Conservation (phyloP, 2,797 vertebrate genomes). For the Esox lucius region DNA sequence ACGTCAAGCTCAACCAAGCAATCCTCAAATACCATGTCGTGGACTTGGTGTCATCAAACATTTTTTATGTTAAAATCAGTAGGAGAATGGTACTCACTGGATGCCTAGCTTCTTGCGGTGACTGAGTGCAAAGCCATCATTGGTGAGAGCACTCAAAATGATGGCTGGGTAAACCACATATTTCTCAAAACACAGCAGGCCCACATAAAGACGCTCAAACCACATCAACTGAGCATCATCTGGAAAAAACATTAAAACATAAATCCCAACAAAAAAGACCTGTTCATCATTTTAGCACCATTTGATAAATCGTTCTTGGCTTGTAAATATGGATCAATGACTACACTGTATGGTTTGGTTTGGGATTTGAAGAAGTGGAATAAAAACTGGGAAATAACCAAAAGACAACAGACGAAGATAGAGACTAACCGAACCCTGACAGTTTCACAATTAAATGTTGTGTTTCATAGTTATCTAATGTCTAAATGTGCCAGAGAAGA, state of each 20-base stretch:
- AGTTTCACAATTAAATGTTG: neutral
- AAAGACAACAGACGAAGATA: neutral
- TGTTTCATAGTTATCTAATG: neutral
- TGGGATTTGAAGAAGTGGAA: neutral
- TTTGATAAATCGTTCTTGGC: neutral
- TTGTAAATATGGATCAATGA: neutral
- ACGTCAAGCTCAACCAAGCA: neutral
- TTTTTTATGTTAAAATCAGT: neutral
- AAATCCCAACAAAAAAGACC: neutral
- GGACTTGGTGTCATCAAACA: neutral
- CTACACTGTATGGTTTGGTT: neutral
- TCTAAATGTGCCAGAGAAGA: neutral
- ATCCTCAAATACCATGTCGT: neutral
- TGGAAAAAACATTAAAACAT: conserved; percentile 74
- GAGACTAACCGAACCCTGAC: neutral
- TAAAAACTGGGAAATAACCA: neutral
- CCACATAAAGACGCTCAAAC: conserved; percentile 96
- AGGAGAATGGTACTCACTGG: conserved; percentile 84
- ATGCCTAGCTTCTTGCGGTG: conserved; percentile 90
- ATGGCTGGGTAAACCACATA: conserved; percentile 95
- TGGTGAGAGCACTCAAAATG: conserved; percentile 91
- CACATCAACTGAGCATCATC: conserved; percentile 95
- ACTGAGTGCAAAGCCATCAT: conserved; percentile 91
- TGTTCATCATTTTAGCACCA: neutral
- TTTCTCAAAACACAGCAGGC: conserved; percentile 96